Conservation (phyloP, 2,888 invertebrate species). For the Ophion obscuratus region DNA sequence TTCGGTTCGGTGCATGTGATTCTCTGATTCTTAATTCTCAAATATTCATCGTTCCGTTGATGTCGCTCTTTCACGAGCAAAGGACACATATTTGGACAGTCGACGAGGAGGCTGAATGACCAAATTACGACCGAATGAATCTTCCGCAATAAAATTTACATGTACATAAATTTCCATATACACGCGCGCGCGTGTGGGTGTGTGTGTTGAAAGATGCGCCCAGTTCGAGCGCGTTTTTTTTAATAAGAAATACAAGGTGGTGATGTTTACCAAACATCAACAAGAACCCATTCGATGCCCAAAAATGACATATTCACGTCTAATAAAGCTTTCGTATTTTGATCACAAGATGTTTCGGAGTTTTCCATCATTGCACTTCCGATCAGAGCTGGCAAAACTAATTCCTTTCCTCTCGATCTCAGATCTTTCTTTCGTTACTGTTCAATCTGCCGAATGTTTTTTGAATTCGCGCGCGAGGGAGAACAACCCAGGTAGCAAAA, state of each 20-base stretch:
- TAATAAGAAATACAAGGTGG: slow-evolving; percentile 34
- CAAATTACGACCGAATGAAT: not conserved
- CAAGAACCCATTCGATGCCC: slow-evolving; percentile 48
- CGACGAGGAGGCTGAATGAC: not conserved
- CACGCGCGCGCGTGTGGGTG: no score
- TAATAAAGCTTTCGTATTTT: slow-evolving; percentile 55
- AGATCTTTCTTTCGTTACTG: not conserved
- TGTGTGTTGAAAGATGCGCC: slow-evolving; percentile 45
- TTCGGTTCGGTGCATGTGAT: not conserved
- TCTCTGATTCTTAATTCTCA: no score
- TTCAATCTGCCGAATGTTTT: no score
- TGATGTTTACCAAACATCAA: slow-evolving; percentile 27
- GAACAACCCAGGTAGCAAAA: no score
- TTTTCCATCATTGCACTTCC: not conserved
- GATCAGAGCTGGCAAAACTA: not conserved
- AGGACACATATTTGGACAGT: not conserved
- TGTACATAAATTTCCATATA: not conserved
- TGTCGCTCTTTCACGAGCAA: no score
- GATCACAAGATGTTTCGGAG: slow-evolving; percentile 6
- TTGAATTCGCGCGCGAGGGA: no score
- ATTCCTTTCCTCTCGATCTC: slow-evolving; percentile 1
- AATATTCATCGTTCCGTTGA: not conserved
- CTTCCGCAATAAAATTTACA: slow-evolving; percentile 32
- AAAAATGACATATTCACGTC: slow-evolving; percentile 52
- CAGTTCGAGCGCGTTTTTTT: slow-evolving; percentile 27